Conservation (phyloP, 2,888 invertebrate genomes). For the Cosmorhoe ocellata region DNA sequence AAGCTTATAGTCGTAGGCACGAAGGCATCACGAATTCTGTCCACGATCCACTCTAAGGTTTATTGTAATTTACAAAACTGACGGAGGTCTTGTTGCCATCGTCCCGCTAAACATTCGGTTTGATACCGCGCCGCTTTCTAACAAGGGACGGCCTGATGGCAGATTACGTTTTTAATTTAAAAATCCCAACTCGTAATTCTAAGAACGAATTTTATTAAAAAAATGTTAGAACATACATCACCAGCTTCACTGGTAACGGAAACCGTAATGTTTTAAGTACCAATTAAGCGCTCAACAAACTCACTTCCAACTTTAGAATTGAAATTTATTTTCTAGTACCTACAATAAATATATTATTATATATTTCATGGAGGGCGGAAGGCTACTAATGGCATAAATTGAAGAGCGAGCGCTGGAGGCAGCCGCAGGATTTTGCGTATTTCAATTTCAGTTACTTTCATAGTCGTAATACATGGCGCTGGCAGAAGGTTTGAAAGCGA, state of each 20-base stretch:
- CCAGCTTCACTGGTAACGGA: conserved; percentile 29
- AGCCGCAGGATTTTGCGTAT: conserved; percentile 73
- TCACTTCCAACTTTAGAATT: conserved; percentile 50
- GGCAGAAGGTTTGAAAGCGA: conserved; percentile 54
- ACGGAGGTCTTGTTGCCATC: conserved; percentile 69
- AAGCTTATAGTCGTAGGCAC: conserved; percentile 69
- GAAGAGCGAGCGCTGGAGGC: conserved; percentile 65
- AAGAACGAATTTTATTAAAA: conserved; percentile 14
- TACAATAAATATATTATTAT: conserved; percentile 50
- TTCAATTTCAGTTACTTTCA: conserved; percentile 73
- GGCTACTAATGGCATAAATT: conserved; percentile 75
- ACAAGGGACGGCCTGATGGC: conserved; percentile 38
- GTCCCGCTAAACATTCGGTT: conserved; percentile 65
- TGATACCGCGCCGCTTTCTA: conserved; percentile 50
- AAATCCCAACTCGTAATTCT: conserved; percentile 27
- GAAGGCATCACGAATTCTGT: conserved; percentile 69
- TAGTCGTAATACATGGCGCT: conserved; percentile 41
- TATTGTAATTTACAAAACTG: conserved; percentile 80
- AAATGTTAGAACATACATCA: conserved; percentile 29
- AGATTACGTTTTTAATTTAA: conserved; percentile 41
- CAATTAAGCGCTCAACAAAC: conserved; percentile 49
- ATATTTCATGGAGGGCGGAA: conserved; percentile 59
- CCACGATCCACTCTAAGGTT: conserved; percentile 74
- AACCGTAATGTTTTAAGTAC: conserved; percentile 34
- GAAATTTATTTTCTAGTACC: conserved; percentile 47